These are phyloP conservation scores for Bruchidius siliquastri DNA, from an alignment of 2,888 invertebrate species.

Conservation along the genomic window DNA sequence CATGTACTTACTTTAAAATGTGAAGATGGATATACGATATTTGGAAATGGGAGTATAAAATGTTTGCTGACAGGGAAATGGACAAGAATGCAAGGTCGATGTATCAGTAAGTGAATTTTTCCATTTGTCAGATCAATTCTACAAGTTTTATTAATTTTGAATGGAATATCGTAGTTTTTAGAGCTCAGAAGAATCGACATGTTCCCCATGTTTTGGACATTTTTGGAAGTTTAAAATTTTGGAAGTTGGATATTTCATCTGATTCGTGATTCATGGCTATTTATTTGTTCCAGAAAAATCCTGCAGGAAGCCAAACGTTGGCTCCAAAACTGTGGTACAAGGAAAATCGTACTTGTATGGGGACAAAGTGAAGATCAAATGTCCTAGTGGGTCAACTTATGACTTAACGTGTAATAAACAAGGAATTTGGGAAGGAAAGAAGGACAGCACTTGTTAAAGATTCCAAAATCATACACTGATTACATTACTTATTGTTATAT, in stretches of 20 bases:
- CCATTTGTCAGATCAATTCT: too few species aligned
- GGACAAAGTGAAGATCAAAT: slow-evolving; percentile 46
- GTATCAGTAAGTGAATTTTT: slow-evolving; percentile 45
- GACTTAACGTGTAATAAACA: slow-evolving; percentile 34
- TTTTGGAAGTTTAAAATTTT: too few species aligned
- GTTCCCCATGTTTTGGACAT: too few species aligned
- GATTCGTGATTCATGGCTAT: too few species aligned
- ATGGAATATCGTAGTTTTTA: slow-evolving; percentile 1
- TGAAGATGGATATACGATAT: slow-evolving; percentile 46
- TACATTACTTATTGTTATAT: too few species aligned
- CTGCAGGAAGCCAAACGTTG: slow-evolving; percentile 50
- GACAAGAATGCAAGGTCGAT: slow-evolving; percentile 50
- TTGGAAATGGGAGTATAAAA: slow-evolving; percentile 45
- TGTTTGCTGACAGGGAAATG: slow-evolving; percentile 51
- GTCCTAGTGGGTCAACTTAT: slow-evolving; percentile 34
- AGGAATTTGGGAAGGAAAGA: slow-evolving; percentile 38
- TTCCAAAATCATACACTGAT: too few species aligned
- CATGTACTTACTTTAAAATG: slow-evolving; percentile 48
- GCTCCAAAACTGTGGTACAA: slow-evolving; percentile 41
- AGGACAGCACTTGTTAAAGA: slow-evolving; percentile 14
- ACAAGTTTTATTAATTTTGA: too few species aligned
- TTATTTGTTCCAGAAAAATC: slow-evolving; percentile 45
- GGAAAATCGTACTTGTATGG: slow-evolving; percentile 51
- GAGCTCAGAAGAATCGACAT: too few species aligned
- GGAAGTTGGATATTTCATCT: too few species aligned